Conservation (phyloP, 2,797 vertebrate species). For the Coilia nasus region DNA sequence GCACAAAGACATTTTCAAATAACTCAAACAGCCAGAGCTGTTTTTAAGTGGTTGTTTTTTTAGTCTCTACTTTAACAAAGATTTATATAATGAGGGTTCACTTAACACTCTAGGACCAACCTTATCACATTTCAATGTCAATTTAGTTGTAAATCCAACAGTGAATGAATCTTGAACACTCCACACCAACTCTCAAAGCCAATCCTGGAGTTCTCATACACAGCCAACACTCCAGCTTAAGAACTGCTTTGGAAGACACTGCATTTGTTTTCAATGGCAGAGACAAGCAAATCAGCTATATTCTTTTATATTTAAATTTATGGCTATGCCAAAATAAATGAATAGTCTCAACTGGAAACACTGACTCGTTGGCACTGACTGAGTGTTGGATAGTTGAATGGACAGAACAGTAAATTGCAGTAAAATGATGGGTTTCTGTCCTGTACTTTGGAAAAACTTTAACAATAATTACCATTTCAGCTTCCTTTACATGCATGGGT, state of each 20-base stretch:
- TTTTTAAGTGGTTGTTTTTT: background rate
- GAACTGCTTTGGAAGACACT: background rate
- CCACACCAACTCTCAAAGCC: background rate
- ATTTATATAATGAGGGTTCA: background rate
- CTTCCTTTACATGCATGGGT: background rate
- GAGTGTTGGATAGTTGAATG: background rate
- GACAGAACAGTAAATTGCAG: background rate
- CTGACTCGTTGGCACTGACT: background rate
- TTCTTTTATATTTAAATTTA: background rate
- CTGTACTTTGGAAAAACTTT: background rate
- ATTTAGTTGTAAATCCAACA: background rate
- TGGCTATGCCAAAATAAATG: conserved; percentile 4
- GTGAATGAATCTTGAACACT: background rate
- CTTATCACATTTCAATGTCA: conserved; percentile 1
- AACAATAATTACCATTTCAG: background rate
- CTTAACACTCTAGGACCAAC: conserved; percentile 1
- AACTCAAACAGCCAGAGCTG: background rate
- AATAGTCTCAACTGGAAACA: conserved; percentile 16
- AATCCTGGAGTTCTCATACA: background rate
- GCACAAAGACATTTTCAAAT: background rate
- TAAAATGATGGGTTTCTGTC: background rate
- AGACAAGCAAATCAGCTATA: background rate
- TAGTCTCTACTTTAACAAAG: background rate
- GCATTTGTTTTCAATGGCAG: background rate
- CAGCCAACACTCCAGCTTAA: background rate